phyloP scores from a whole-genome alignment of 2,888 invertebrate genomes.

The Steinernema hermaphroditum region DNA sequence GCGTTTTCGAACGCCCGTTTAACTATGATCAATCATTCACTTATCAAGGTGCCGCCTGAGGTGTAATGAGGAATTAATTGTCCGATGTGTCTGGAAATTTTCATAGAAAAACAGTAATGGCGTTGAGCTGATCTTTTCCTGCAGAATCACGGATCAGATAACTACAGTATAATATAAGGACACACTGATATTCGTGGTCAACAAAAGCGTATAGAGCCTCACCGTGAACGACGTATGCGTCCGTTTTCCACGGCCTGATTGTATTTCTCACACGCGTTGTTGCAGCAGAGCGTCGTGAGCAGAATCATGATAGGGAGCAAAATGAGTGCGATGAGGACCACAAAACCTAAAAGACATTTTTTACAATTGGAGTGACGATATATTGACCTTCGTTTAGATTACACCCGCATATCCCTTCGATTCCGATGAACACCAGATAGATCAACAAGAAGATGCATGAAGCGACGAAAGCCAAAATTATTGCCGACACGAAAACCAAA shows the following conservation, averaged over 20 bases:
- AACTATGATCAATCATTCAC: too few species aligned
- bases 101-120: background rate
- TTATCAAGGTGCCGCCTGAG: background rate
- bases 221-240: conserved; percentile 38
- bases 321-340: conserved; percentile 46
- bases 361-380: background rate
- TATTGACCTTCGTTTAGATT: conserved; percentile 50
- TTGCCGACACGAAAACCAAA: conserved; percentile 47
- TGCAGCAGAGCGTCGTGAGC: conserved; percentile 52
- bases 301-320: conserved; percentile 49
- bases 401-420: conserved; percentile 52
- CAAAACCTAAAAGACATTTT: conserved; percentile 36
- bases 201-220: too few species aligned
- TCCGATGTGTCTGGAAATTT: background rate
- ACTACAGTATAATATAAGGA: too few species aligned
- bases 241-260: conserved; percentile 48
- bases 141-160: too few species aligned
- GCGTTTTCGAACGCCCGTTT: too few species aligned
- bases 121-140: too few species aligned
- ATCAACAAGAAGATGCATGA: conserved; percentile 50
- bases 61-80: background rate
- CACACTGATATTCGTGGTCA: too few species aligned
- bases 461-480: conserved; percentile 46
- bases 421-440: conserved; percentile 52
- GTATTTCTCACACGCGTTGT: conserved; percentile 53